Percentiles rank a stretch among this genome's conserved stretches.
These are phyloP conservation scores for Peromyscus aztecus DNA, from an alignment of 2,797 vertebrate species.

Conservation along the genomic window DNA sequence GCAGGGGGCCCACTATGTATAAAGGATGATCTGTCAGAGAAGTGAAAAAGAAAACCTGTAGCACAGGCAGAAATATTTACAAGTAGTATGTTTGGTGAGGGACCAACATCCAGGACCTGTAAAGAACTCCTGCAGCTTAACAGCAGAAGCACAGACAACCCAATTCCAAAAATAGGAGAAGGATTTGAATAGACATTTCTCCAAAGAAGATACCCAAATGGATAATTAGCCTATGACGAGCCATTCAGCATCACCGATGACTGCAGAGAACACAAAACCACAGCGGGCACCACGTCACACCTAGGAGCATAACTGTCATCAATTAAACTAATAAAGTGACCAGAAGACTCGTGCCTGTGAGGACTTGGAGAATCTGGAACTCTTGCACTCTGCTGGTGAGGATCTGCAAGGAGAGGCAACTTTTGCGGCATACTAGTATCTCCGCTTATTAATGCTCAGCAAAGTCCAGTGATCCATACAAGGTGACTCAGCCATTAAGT, in stretches of 20 bases:
- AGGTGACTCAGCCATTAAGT: neutral
- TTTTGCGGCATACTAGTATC: neutral
- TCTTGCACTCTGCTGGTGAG: neutral
- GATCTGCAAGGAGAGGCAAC: neutral
- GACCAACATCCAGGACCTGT: neutral
- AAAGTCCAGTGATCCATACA: neutral
- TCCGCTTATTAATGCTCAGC: neutral
- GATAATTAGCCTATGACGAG: neutral
- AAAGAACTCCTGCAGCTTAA: neutral
- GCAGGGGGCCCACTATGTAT: neutral
- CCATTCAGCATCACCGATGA: neutral
- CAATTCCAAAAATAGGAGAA: neutral
- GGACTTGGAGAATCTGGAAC: neutral
- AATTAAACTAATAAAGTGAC: neutral
- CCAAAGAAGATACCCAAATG: neutral
- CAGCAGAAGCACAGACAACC: neutral
- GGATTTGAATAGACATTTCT: neutral
- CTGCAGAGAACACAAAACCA: neutral
- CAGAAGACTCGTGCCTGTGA: neutral
- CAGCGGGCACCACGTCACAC: neutral
- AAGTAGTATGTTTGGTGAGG: neutral
- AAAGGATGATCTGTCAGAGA: neutral
- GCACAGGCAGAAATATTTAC: slow-evolving; percentile 6
- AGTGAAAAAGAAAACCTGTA: neutral
- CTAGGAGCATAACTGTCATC: neutral